Evolutionary conservation across 2,113 vertebrate species (phyloP).

Genomic region (Anas platyrhynchos): DNA sequence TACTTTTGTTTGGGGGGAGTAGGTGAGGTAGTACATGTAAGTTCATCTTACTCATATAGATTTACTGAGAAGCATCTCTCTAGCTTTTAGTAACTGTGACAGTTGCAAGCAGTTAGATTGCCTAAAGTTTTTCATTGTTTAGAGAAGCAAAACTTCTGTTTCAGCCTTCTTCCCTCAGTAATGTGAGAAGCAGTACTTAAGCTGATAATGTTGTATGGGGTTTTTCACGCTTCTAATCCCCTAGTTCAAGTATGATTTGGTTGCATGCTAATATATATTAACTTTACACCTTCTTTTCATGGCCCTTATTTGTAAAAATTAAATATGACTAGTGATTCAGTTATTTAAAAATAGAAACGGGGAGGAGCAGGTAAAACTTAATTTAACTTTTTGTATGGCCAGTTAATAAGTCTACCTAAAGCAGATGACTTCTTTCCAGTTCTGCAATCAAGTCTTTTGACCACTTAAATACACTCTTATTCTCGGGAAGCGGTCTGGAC

Average conservation of each 20-base stretch:
- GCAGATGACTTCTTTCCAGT: constrained; percentile 20
- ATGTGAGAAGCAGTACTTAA: neutral
- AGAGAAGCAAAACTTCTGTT: neutral
- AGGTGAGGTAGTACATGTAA: neutral
- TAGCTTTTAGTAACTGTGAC: neutral
- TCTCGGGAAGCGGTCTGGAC: constrained; percentile 64
- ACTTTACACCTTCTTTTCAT: neutral
- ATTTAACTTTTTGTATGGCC: neutral
- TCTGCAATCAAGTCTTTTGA: constrained; percentile 30
- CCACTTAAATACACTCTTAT: constrained; percentile 48
- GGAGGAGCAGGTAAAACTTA: neutral
- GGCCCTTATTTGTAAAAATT: neutral
- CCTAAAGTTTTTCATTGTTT: neutral
- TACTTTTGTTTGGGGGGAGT: too few relatives aligned
- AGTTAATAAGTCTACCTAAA: constrained; percentile 26
- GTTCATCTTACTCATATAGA: neutral
- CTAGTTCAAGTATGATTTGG: neutral
- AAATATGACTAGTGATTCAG: neutral
- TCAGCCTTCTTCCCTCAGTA: neutral
- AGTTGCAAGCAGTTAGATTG: neutral
- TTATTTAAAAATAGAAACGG: neutral
- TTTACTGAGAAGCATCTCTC: neutral
- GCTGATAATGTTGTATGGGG: neutral
- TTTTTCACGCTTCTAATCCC: neutral
- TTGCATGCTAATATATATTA: neutral